Conservation (phyloP, 1,140 invertebrate genomes). For the Streblospio benedicti region DNA sequence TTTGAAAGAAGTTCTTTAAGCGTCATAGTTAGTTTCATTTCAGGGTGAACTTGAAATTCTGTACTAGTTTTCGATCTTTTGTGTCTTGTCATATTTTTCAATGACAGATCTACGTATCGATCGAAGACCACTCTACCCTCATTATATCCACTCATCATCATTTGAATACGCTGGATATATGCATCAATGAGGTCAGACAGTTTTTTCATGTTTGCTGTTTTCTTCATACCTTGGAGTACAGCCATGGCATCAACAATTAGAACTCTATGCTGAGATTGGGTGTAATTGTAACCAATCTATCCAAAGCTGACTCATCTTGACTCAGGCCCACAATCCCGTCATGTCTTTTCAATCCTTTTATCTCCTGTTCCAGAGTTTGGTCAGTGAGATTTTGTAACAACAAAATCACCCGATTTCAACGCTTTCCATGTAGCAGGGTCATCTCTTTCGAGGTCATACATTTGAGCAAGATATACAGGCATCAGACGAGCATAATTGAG, state of each 20-base stretch:
- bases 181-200: no score
- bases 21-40: no score
- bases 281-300: slow-evolving; percentile 1
- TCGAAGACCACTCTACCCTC: no score
- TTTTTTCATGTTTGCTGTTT: neutral
- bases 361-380: neutral
- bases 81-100: no score
- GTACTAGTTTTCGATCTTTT: no score
- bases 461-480: slow-evolving; percentile 3
- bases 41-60: no score
- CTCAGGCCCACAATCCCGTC: neutral
- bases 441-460: neutral
- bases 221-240: neutral
- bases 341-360: slow-evolving; percentile 1
- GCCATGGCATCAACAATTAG: neutral
- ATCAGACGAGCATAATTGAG: slow-evolving; percentile 1
- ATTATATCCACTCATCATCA: no score
- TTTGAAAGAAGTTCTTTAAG: no score
- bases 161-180: no score
- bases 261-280: neutral
- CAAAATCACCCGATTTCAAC: slow-evolving; percentile 1
- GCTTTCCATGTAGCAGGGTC: neutral
- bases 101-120: no score
- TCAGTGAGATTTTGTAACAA: neutral
- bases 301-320: neutral